Percentiles rank a stretch among this genome's conserved stretches.
These are phyloP conservation scores for Pseudochirops cupreus DNA, from an alignment of 2,797 vertebrate genomes.

Conservation along the genomic window DNA sequence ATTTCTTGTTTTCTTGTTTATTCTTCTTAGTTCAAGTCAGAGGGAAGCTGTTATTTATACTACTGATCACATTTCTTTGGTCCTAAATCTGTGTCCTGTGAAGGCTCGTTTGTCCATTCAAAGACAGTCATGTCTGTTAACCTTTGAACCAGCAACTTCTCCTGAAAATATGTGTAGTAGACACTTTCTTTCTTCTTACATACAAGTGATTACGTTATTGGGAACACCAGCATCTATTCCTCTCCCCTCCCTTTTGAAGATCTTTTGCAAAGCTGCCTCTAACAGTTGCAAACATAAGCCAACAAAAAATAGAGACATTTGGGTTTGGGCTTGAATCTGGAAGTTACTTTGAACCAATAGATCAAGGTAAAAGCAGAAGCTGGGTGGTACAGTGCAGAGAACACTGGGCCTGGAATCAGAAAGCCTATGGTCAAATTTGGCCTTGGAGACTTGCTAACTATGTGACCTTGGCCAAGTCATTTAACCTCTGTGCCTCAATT, in stretches of 20 bases:
- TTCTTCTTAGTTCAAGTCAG: background rate
- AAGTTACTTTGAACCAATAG: background rate
- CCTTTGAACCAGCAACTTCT: background rate
- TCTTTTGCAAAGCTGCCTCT: background rate
- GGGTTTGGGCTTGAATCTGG: background rate
- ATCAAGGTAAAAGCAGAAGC: background rate
- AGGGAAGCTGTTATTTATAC: background rate
- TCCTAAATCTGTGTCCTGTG: background rate
- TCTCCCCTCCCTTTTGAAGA: background rate
- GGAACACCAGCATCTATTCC: background rate
- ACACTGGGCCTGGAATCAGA: background rate
- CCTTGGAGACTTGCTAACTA: background rate
- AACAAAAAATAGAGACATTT: background rate
- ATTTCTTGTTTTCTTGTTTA: background rate
- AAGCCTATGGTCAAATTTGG: background rate
- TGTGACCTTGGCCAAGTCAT: background rate
- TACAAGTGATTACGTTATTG: background rate
- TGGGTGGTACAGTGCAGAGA: background rate
- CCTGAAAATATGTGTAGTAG: background rate
- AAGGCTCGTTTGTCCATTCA: background rate
- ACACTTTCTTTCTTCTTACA: background rate
- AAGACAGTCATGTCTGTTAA: background rate
- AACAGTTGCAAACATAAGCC: background rate
- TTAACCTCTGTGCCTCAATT: background rate
- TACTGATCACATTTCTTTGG: background rate